Evolutionary conservation across 2,888 invertebrate species (phyloP).

Genomic region (Panorpa germanica): DNA sequence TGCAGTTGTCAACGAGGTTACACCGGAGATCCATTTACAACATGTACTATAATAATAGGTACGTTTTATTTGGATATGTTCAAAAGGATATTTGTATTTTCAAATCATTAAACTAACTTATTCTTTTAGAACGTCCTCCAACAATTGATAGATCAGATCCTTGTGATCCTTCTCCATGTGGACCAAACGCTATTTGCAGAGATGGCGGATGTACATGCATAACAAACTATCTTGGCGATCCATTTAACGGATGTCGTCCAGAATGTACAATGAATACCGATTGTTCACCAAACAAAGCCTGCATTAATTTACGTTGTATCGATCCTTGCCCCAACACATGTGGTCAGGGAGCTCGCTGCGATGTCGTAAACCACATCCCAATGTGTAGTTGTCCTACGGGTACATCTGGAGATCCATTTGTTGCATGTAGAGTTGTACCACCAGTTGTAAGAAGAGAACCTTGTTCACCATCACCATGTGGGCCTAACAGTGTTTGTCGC

Average conservation of each 20-base stretch:
- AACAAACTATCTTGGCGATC: slow-evolving; percentile 41
- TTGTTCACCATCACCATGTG: slow-evolving; percentile 56
- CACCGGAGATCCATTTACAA: slow-evolving; percentile 47
- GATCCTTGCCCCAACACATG: slow-evolving; percentile 61
- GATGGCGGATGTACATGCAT: slow-evolving; percentile 41
- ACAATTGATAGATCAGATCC: slow-evolving; percentile 44
- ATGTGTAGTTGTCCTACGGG: slow-evolving; percentile 49
- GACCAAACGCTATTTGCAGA: slow-evolving; percentile 58
- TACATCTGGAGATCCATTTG: slow-evolving; percentile 48
- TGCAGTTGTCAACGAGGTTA: slow-evolving; percentile 38
- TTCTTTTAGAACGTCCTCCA: slow-evolving; percentile 23
- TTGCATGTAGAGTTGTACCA: slow-evolving; percentile 31
- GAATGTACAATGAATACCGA: slow-evolving; percentile 58
- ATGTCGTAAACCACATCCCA: slow-evolving; percentile 54
- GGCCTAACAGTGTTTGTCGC: slow-evolving; percentile 51
- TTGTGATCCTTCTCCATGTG: slow-evolving; percentile 64
- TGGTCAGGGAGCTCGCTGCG: slow-evolving; percentile 47
- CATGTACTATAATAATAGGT: slow-evolving; percentile 30
- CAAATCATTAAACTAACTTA: slow-evolving; percentile 8
- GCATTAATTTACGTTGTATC: slow-evolving; percentile 48
- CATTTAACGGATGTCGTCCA: slow-evolving; percentile 45
- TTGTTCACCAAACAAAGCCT: slow-evolving; percentile 46
- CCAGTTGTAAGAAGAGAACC: slow-evolving; percentile 23
- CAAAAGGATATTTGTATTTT: slow-evolving; percentile 4
- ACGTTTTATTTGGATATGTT: slow-evolving; percentile 7